Evolutionary conservation across 2,113 vertebrate genomes (phyloP).

Genomic region (Arizona elegans): DNA sequence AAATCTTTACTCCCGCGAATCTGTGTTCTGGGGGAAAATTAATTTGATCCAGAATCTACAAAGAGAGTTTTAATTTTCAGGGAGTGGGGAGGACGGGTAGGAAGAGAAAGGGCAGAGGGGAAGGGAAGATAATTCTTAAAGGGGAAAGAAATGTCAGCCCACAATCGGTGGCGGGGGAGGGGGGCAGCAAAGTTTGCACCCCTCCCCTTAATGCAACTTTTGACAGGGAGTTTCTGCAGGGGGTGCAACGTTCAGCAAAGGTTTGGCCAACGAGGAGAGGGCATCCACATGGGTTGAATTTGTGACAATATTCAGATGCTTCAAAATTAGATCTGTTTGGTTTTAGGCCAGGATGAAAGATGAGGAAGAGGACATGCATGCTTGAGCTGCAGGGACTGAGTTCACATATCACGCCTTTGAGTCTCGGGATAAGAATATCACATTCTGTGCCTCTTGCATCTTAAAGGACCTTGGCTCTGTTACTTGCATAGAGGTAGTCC

Average conservation of each 20-base stretch:
- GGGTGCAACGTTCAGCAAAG: not conserved
- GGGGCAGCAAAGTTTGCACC: not conserved
- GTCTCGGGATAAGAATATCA: not conserved
- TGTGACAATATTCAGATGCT: not conserved
- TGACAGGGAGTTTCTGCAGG: not conserved
- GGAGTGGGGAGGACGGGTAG: not conserved
- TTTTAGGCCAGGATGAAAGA: not conserved
- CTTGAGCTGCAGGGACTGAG: not conserved
- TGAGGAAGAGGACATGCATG: not conserved
- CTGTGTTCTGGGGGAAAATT: not conserved
- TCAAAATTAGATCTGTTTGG: not conserved
- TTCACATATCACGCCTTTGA: not conserved
- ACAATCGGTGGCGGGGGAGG: not conserved
- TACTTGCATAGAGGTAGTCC: not conserved
- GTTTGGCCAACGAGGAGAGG: not conserved
- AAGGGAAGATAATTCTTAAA: not conserved
- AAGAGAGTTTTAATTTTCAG: not conserved
- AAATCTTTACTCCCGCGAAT: not conserved
- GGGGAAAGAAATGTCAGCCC: not conserved
- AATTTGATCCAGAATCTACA: slow-evolving; percentile 10
- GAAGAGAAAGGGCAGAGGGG: not conserved
- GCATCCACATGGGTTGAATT: not conserved
- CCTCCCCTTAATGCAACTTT: not conserved
- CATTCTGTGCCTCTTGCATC: not conserved
- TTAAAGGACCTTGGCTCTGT: not conserved